Evolutionary conservation across 2,888 invertebrate species (phyloP).

Genomic region (Helleia helle): DNA sequence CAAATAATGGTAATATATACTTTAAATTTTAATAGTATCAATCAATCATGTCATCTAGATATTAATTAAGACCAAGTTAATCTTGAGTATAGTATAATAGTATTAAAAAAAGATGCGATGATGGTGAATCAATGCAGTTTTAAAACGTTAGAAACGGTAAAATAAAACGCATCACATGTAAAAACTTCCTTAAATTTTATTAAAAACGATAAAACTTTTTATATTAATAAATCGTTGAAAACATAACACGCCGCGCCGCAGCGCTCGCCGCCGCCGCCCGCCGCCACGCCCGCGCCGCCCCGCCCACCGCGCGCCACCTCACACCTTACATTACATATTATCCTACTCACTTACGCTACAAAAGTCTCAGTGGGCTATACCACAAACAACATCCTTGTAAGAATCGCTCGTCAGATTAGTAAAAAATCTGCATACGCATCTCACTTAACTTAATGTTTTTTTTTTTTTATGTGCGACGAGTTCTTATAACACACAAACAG

Average conservation of each 20-base stretch:
- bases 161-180: conserved; percentile 20
- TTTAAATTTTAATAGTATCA: no score
- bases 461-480: conserved; percentile 8
- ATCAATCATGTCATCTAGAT: no score
- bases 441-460: conserved; percentile 4
- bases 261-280: conserved; percentile 4
- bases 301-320: not conserved
- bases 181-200: conserved; percentile 47
- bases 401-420: not conserved
- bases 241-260: conserved; percentile 38
- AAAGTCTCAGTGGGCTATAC: not conserved
- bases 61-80: no score
- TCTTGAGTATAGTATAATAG: not conserved
- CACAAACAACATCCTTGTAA: not conserved
- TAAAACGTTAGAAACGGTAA: no score
- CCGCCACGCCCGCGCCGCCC: not conserved
- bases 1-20: no score
- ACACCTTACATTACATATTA: not conserved
- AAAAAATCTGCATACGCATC: not conserved
- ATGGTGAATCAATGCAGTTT: no score
- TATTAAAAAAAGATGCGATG: no score
- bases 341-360: not conserved
- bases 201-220: conserved; percentile 62
- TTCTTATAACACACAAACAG: conserved; percentile 6
- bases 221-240: conserved; percentile 44